These are phyloP conservation scores for Halyomorpha halys DNA, from an alignment of 1,140 invertebrate species.

Conservation along the genomic window DNA sequence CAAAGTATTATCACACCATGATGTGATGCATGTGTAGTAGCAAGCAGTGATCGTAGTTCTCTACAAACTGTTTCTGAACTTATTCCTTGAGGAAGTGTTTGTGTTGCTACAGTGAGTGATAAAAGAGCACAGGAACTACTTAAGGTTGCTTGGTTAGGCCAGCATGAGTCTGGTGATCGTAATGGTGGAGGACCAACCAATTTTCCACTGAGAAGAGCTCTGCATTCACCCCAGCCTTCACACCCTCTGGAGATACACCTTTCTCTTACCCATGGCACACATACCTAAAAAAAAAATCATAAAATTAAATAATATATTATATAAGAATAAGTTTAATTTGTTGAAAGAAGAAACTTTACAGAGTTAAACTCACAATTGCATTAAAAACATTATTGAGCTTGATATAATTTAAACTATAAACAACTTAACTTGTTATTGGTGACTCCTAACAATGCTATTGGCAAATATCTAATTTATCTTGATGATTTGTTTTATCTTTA, in stretches of 20 bases:
- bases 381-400: no score
- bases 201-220: conserved; percentile 56
- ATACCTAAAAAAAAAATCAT: conserved; percentile 44
- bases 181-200: conserved; percentile 62
- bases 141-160: conserved; percentile 59
- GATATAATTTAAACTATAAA: no score
- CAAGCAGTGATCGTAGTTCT: conserved; percentile 53
- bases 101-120: conserved; percentile 54
- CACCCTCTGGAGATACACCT: conserved; percentile 68
- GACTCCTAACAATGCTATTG: no score
- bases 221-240: conserved; percentile 68
- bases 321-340: no score
- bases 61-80: conserved; percentile 60
- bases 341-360: no score
- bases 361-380: no score
- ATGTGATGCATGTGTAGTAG: conserved; percentile 45
- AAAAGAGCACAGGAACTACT: conserved; percentile 63
- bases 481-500: no score
- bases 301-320: neutral
- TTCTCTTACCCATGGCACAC: conserved; percentile 61
- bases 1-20: conserved; percentile 58
- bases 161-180: conserved; percentile 62
- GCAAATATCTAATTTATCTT: no score
- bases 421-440: no score
- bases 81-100: conserved; percentile 47